Evolutionary conservation across 2,113 vertebrate species (phyloP).

Genomic region (Isurus oxyrinchus): DNA sequence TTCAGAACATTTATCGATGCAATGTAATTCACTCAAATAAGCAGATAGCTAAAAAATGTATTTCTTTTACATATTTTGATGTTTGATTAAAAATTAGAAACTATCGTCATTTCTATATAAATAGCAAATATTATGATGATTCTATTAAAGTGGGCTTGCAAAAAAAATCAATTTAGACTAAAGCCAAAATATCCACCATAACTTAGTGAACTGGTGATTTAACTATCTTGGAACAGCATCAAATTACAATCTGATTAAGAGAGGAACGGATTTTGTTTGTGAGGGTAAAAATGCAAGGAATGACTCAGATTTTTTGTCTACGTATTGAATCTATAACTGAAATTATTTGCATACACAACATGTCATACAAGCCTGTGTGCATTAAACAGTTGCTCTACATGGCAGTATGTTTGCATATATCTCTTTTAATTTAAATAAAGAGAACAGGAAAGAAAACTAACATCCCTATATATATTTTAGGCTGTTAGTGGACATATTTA

Average conservation of each 20-base stretch:
- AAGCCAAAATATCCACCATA: background rate
- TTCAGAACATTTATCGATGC: background rate
- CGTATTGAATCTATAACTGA: background rate
- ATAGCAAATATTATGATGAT: background rate
- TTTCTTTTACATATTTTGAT: background rate
- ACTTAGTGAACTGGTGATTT: background rate
- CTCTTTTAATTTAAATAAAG: background rate
- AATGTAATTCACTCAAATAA: background rate
- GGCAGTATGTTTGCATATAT: background rate
- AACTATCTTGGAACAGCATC: background rate
- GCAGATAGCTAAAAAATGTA: background rate
- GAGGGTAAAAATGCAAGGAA: background rate
- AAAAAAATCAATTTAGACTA: background rate
- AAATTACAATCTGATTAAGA: background rate
- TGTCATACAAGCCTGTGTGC: background rate
- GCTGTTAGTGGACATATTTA: background rate
- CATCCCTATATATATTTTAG: background rate
- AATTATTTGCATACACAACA: background rate
- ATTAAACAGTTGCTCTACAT: background rate
- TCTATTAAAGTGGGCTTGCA: background rate
- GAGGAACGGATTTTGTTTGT: background rate
- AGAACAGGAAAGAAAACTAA: background rate
- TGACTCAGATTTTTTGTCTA: background rate
- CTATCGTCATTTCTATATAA: background rate
- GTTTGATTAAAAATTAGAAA: background rate